Percentiles rank a stretch among this genome's conserved stretches.
Conservation (phyloP, 2,797 vertebrate species). For the Vireo griseus region DNA sequence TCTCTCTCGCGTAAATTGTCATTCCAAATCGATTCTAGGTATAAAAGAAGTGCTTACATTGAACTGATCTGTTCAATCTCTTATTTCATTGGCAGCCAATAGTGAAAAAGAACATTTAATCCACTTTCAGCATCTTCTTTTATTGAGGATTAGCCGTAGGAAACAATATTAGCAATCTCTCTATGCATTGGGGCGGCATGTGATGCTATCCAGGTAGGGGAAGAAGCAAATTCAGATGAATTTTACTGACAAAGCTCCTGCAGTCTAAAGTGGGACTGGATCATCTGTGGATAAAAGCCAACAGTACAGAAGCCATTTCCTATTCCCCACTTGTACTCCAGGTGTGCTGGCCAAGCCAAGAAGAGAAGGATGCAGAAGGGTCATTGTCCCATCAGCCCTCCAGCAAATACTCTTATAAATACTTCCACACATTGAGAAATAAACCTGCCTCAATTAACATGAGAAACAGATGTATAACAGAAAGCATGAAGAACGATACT, state of each 20-base stretch:
- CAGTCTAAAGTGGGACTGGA: neutral
- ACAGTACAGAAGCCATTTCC: neutral
- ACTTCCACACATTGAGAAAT: neutral
- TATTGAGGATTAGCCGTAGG: neutral
- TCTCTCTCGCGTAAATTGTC: neutral
- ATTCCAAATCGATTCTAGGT: constrained; percentile 37
- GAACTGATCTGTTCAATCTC: neutral
- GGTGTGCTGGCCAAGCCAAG: neutral
- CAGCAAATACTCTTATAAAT: neutral
- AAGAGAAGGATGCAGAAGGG: neutral
- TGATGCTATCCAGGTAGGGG: neutral
- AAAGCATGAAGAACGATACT: neutral
- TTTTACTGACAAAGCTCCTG: neutral
- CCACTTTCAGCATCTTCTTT: neutral
- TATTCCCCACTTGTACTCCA: neutral
- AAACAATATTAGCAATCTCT: neutral
- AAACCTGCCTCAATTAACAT: neutral
- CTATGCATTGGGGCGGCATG: neutral
- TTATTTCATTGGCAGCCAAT: neutral
- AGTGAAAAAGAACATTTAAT: neutral
- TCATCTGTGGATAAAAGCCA: neutral
- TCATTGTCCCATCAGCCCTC: neutral
- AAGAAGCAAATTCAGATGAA: neutral
- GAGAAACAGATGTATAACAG: neutral
- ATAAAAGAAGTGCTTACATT: constrained; percentile 4